Conservation (phyloP, 2,113 vertebrate genomes). For the Sylvilagus bachmani region DNA sequence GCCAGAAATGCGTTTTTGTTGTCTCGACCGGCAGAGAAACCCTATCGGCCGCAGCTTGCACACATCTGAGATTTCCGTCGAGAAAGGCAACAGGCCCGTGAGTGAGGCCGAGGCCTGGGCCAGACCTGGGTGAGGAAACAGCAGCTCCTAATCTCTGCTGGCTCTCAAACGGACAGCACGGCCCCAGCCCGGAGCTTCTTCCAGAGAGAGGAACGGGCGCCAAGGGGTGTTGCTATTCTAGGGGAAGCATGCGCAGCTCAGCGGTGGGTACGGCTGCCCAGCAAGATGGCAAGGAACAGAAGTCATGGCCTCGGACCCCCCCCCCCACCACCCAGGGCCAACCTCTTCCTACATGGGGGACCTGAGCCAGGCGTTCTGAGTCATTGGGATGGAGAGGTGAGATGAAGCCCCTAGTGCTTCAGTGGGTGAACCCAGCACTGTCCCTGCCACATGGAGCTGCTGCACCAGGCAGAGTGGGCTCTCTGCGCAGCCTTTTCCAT, state of each 20-base stretch:
- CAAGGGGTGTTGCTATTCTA: background rate
- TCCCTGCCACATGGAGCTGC: background rate
- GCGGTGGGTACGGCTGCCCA: background rate
- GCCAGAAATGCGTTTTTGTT: conserved; percentile 85
- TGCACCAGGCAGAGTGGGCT: background rate
- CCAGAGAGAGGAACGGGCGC: background rate
- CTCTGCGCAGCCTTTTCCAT: background rate
- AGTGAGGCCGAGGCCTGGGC: conserved; percentile 71
- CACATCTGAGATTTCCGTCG: conserved; percentile 81
- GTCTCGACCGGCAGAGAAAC: conserved; percentile 77
- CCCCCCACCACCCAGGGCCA: background rate
- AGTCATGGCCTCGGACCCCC: background rate
- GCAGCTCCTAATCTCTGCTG: background rate
- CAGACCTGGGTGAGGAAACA: conserved; percentile 56
- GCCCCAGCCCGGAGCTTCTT: background rate
- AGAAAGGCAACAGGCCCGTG: conserved; percentile 64
- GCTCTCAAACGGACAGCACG: background rate
- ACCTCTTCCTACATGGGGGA: background rate
- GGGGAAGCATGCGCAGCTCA: background rate
- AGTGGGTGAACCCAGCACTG: background rate
- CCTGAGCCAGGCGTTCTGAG: background rate
- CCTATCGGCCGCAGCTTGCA: conserved; percentile 78
- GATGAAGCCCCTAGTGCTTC: background rate
- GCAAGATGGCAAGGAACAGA: background rate
- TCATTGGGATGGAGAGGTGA: background rate